Evolutionary conservation across 1,140 invertebrate species (phyloP).

Genomic region (Trichoplusia ni): DNA sequence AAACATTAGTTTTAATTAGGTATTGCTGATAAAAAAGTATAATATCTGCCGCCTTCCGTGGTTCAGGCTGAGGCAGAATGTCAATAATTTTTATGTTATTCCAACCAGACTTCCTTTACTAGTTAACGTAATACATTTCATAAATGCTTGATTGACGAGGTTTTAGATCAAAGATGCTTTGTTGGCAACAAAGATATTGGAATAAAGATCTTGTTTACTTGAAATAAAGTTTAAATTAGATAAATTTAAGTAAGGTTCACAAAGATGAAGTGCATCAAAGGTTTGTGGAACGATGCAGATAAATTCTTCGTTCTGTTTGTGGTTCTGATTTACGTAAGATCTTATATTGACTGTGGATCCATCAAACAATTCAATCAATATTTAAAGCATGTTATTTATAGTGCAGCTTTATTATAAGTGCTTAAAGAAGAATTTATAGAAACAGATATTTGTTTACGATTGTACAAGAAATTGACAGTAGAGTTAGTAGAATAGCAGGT

Average conservation of each 20-base stretch:
- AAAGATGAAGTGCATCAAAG: slow-evolving; percentile 1
- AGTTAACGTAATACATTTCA: slow-evolving; percentile 33
- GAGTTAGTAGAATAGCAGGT: too few relatives aligned
- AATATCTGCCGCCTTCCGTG: slow-evolving; percentile 24
- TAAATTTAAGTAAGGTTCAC: neutral
- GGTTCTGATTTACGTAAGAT: neutral
- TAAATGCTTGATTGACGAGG: slow-evolving; percentile 6
- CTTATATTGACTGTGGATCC: neutral
- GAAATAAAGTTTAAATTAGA: neutral
- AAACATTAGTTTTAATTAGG: too few relatives aligned
- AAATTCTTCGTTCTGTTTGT: neutral
- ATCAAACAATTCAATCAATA: neutral
- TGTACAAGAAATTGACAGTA: neutral
- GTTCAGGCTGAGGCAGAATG: neutral
- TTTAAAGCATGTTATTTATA: too few relatives aligned
- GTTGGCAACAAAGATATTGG: neutral
- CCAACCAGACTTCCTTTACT: slow-evolving; percentile 28
- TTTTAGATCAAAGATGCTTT: neutral
- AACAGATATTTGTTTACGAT: too few relatives aligned
- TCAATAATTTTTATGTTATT: slow-evolving; percentile 33
- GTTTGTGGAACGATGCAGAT: slow-evolving; percentile 1
- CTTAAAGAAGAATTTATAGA: too few relatives aligned
- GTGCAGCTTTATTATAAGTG: too few relatives aligned
- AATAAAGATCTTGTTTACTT: neutral
- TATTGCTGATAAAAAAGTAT: neutral